Conservation (phyloP, 2,797 vertebrate genomes). For the Centropyge bicolor region DNA sequence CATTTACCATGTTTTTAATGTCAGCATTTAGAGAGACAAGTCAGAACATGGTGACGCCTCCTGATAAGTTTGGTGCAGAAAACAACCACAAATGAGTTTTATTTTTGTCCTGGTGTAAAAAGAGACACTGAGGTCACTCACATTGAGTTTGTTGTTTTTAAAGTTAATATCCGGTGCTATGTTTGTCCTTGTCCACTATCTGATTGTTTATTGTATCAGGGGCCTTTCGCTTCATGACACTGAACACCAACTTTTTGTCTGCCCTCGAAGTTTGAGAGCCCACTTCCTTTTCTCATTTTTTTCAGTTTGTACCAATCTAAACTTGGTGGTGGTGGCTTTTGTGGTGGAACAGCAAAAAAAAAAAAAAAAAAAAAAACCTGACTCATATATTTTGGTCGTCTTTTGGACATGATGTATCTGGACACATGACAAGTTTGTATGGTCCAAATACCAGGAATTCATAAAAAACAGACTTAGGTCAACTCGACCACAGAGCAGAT, state of each 20-base stretch:
- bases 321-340: not conserved
- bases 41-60: slow-evolving; percentile 24
- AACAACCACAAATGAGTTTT: not conserved
- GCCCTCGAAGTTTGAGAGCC: not conserved
- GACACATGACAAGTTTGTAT: not conserved
- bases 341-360: not conserved
- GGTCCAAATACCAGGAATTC: slow-evolving; percentile 5
- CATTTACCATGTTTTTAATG: not conserved
- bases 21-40: slow-evolving; percentile 25
- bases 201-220: slow-evolving; percentile 11
- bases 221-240: slow-evolving; percentile 13
- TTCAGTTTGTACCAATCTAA: not conserved
- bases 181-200: slow-evolving; percentile 17
- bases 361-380: too few relatives aligned
- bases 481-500: not conserved
- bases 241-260: not conserved
- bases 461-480: not conserved
- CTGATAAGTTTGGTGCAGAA: not conserved
- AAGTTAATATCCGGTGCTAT: slow-evolving; percentile 17
- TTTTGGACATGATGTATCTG: not conserved
- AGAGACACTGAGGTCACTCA: not conserved
- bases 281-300: not conserved
- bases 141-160: slow-evolving; percentile 13
- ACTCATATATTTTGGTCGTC: too few relatives aligned
- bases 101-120: not conserved